Conservation (phyloP, 2,797 vertebrate species). For the Acanthornis magna region DNA sequence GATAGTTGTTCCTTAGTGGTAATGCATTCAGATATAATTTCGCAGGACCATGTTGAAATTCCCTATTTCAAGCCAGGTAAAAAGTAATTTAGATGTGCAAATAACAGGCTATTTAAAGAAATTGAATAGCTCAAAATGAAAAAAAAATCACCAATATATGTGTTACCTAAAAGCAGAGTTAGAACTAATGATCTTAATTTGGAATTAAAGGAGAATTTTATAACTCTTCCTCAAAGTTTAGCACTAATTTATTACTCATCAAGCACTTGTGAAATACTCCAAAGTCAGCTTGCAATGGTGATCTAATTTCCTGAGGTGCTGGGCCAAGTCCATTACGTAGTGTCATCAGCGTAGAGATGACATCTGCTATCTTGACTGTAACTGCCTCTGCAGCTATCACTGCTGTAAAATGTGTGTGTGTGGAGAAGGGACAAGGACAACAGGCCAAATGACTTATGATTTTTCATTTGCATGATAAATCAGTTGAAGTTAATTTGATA, state of each 20-base stretch:
- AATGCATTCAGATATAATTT: not conserved
- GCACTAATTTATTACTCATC: conserved; percentile 3
- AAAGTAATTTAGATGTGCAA: conserved; percentile 21
- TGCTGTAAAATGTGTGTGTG: not conserved
- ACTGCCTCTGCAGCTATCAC: not conserved
- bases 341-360: not conserved
- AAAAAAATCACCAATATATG: not conserved
- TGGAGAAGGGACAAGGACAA: not conserved
- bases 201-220: conserved; percentile 39
- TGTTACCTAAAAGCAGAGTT: not conserved
- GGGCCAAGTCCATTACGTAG: not conserved
- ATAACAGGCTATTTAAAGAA: not conserved
- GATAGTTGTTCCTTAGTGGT: not conserved
- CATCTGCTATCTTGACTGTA: not conserved
- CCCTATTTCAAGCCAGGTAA: not conserved
- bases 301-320: conserved; percentile 22
- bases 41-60: not conserved
- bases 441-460: not conserved
- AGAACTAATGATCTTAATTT: conserved; percentile 12
- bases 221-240: conserved; percentile 25
- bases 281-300: not conserved
- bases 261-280: conserved; percentile 30
- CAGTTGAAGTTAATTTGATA: not conserved
- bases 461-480: not conserved
- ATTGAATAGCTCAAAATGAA: not conserved